Percentiles rank a stretch among this genome's conserved stretches.
Evolutionary conservation across 2,797 vertebrate genomes (phyloP).

Genomic region (Fringilla coelebs): DNA sequence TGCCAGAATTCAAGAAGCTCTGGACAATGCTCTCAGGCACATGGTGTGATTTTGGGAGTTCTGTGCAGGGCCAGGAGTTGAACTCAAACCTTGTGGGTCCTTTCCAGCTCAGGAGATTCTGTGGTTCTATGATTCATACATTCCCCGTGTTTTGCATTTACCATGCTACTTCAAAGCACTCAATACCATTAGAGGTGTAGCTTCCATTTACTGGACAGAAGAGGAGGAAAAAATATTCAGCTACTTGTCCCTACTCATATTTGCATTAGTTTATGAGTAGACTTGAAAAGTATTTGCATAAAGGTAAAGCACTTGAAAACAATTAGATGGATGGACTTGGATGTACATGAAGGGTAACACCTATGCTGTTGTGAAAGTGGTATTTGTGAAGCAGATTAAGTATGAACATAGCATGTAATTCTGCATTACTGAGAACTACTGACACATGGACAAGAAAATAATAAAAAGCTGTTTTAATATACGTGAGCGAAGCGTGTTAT

Average conservation of each 20-base stretch:
- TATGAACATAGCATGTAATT: not conserved
- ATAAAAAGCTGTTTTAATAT: not conserved
- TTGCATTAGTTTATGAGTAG: not conserved
- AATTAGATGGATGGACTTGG: not conserved
- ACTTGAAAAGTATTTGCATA: not conserved
- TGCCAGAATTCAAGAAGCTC: not conserved
- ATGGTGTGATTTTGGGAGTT: not conserved
- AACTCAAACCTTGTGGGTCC: not conserved
- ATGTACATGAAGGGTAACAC: not conserved
- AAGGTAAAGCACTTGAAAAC: not conserved
- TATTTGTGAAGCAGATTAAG: not conserved
- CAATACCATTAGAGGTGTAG: not conserved
- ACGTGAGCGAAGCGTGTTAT: not conserved
- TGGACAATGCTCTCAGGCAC: not conserved
- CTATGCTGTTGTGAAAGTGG: not conserved
- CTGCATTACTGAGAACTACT: not conserved
- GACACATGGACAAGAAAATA: not conserved
- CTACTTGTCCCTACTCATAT: not conserved
- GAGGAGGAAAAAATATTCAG: not conserved
- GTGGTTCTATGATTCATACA: not conserved
- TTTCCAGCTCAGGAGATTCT: not conserved
- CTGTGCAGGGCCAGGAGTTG: not conserved
- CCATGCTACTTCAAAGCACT: too few relatives aligned
- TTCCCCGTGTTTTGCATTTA: not conserved
- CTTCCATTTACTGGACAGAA: not conserved